A percentile compares a stretch with the other conserved stretches of the same genome.
Conservation (phyloP, 23 tunicate genomes). For the Ciona savignyi region DNA sequence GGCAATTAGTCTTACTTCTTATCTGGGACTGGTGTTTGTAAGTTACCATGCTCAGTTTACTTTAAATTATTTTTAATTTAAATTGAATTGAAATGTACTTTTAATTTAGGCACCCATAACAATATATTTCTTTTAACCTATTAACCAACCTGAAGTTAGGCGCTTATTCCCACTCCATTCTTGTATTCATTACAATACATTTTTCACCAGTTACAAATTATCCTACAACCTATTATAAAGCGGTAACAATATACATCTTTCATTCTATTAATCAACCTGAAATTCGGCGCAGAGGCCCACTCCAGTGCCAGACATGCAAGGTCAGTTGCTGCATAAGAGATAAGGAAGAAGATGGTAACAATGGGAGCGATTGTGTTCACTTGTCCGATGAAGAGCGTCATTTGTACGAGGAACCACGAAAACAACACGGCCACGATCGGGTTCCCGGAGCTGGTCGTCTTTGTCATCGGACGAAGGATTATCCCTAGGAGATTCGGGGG, state of each 20-base stretch:
- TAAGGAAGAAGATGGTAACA: slow-evolving; percentile 83
- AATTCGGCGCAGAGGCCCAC: slow-evolving; percentile 99
- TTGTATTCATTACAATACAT: too few species aligned
- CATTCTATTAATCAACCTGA: slow-evolving; percentile 36
- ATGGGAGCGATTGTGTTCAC: slow-evolving; percentile 94
- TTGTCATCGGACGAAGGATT: slow-evolving; percentile 46
- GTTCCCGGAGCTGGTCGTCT: slow-evolving; percentile 73
- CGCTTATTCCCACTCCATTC: too few species aligned
- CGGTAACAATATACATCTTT: too few species aligned
- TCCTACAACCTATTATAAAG: too few species aligned
- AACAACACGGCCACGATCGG: slow-evolving; percentile 77
- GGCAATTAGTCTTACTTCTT: too few species aligned
- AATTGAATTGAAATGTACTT: too few species aligned
- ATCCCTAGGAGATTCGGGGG: too few species aligned
- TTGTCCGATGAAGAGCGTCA: slow-evolving; percentile 53
- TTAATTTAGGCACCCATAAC: neutral
- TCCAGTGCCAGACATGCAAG: slow-evolving; percentile 91
- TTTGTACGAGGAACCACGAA: slow-evolving; percentile 84
- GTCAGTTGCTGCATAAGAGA: slow-evolving; percentile 96
- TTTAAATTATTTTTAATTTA: too few species aligned
- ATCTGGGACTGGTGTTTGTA: too few species aligned
- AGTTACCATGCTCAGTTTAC: too few species aligned
- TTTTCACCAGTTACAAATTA: too few species aligned
- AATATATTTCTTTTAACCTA: neutral
- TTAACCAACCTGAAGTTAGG: slow-evolving; percentile 92